Evolutionary conservation across 2,113 vertebrate species (phyloP), one percentile per base, ranked within the genome.

Genomic region (Datnioides undecimradiatus): DNA sequence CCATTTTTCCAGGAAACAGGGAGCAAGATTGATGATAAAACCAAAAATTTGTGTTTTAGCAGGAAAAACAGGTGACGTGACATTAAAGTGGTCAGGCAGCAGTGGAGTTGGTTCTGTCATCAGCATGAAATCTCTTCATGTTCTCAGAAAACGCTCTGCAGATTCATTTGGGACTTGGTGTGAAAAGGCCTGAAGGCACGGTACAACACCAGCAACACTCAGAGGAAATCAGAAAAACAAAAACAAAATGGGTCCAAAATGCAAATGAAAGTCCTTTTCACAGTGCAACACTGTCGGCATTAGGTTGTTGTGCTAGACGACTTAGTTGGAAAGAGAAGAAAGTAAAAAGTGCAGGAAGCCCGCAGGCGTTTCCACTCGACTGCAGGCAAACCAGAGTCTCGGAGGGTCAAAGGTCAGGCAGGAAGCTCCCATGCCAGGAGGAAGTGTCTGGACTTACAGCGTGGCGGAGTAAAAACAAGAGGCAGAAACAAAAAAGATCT

Each of bases 271-370:
- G 76, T 84, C 59, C 16, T 34, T 71, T 79, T 76, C 75, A 84
- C 68, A 34, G 66, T 23, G 68, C 73, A 80, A 85, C 62, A 34
- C 70, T 48, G 55, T 41, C 79, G 82, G 38, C 71, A 82, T 83
- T 82, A 83, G 81, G 55, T 80, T 66, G 70, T 36, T 85, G 78
- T 58, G 54, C 49, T 48, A 73, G 71, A 76, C 12, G 67, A 82
- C 76, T 83, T 78, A 62, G 73, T 79, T 76, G 67, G 82, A 82
- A 84, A 64, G 58, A 80, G 40, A 52, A 43, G 54, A n/a, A 65
- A 62, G 51, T 21, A 65, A 75, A 84, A 87, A 83, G 62, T 89
- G 77, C 87, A 85, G n/a, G 78, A 71, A 79, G 80, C 71, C 84
- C 58, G 71, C 27, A 29, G 76, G 66, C 23, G 31, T 55, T 77